A percentile compares a stretch with the other conserved stretches of the same genome.
These are phyloP conservation scores for Diarsia dahlii DNA, from an alignment of 2,888 invertebrate genomes.

Conservation along the genomic window DNA sequence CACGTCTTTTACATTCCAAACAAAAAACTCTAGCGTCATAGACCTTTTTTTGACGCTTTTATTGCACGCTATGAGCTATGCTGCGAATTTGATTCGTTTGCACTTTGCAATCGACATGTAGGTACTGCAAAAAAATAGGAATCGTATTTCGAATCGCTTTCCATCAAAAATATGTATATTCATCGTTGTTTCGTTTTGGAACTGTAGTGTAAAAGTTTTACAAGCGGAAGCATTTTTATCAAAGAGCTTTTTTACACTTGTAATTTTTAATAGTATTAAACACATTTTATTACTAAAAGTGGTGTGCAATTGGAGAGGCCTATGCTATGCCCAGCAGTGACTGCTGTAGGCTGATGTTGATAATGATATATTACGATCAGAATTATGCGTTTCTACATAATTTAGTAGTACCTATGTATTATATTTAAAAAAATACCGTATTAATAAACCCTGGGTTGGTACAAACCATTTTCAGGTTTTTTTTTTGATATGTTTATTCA, in stretches of 20 bases:
- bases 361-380: background rate
- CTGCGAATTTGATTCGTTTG: constrained; percentile 53
- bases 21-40: constrained; percentile 39
- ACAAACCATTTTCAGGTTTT: background rate
- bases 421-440: background rate
- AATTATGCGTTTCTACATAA: background rate
- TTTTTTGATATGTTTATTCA: too few species aligned
- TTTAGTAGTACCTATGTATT: background rate
- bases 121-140: constrained; percentile 23
- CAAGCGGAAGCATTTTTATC: background rate
- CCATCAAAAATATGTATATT: constrained; percentile 47
- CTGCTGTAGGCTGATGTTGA: background rate
- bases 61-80: constrained; percentile 46
- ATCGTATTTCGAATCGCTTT: constrained; percentile 27
- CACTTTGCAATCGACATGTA: constrained; percentile 51
- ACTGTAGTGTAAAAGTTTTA: constrained; percentile 1
- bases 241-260: background rate
- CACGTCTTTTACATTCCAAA: constrained; percentile 36
- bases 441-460: background rate
- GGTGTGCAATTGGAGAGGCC: background rate
- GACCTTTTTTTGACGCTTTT: constrained; percentile 34
- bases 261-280: background rate
- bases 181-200: constrained; percentile 22
- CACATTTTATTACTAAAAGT: background rate
- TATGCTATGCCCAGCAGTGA: background rate